phyloP scores from a whole-genome alignment of 2,797 vertebrate species.

The Enteromius afrohamiltoni region DNA sequence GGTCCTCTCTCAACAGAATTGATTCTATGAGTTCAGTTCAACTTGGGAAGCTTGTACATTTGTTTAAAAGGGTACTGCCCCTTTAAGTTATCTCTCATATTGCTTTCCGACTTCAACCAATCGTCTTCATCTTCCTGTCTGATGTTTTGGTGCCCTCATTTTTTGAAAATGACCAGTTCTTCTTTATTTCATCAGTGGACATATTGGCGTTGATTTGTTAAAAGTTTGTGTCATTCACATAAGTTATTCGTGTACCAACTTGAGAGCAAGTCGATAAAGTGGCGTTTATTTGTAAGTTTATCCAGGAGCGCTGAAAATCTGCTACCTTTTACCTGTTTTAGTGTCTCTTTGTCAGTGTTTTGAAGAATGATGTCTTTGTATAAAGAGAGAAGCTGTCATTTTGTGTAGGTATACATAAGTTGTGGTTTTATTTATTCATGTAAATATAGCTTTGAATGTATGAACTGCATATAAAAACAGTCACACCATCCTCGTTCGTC shows the following conservation, averaged over 20 bases:
- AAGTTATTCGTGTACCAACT: constrained; percentile 33
- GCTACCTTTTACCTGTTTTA: constrained; percentile 66
- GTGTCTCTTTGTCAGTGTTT: constrained; percentile 57
- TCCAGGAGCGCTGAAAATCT: constrained; percentile 66
- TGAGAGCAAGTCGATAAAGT: constrained; percentile 72
- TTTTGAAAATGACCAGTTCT: constrained; percentile 73
- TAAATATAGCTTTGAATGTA: constrained; percentile 79
- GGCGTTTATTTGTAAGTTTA: constrained; percentile 58
- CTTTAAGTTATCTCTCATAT: constrained; percentile 70
- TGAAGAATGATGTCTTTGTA: constrained; percentile 63
- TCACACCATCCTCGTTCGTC: background rate
- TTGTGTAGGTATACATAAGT: constrained; percentile 64
- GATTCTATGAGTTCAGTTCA: constrained; percentile 44
- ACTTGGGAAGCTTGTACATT: constrained; percentile 43
- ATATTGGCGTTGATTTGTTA: constrained; percentile 54
- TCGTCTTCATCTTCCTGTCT: constrained; percentile 35
- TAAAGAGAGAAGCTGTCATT: constrained; percentile 65
- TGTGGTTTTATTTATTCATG: constrained; percentile 82
- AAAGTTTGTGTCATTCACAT: constrained; percentile 15
- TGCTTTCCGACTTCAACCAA: constrained; percentile 58
- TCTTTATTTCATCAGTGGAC: constrained; percentile 8
- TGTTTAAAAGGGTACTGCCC: constrained; percentile 72
- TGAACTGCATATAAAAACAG: constrained; percentile 61
- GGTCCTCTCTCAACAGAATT: constrained; percentile 56
- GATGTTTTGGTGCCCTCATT: constrained; percentile 63